phyloP scores from a whole-genome alignment of 2,797 vertebrate genomes.

The Takifugu ocellatus region DNA sequence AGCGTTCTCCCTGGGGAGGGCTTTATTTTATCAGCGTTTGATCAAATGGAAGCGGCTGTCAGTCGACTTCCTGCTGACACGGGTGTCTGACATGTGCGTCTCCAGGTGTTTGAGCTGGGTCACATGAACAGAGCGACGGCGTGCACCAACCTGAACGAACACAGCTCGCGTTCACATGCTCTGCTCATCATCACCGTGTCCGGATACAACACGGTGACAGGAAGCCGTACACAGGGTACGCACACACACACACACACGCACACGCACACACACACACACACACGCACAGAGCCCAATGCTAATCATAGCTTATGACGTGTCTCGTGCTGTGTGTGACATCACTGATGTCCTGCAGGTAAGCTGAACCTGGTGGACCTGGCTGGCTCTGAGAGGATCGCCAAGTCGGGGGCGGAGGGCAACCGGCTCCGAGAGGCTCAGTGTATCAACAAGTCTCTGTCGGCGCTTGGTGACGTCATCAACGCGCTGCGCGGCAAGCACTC shows the following conservation, averaged over 20 bases:
- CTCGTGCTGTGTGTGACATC: no score
- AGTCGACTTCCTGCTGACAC: no score
- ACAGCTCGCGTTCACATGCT: constrained; percentile 94
- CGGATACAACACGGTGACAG: constrained; percentile 84
- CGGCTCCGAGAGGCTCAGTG: constrained; percentile 91
- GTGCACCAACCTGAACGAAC: constrained; percentile 92
- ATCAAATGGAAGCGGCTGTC: no score
- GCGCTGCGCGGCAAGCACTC: constrained; percentile 87
- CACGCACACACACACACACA: neutral
- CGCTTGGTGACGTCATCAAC: constrained; percentile 90
- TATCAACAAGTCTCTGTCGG: constrained; percentile 95
- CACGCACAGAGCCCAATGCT: neutral
- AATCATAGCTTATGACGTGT: no score
- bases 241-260: constrained; percentile 36
- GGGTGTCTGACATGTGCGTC: neutral
- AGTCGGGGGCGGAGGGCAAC: constrained; percentile 89
- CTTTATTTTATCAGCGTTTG: no score
- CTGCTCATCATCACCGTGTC: constrained; percentile 87
- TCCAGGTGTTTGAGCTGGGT: constrained; percentile 88
- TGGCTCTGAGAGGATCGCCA: constrained; percentile 90
- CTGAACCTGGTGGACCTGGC: constrained; percentile 96
- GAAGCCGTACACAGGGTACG: constrained; percentile 84
- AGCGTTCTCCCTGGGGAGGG: no score
- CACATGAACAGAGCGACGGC: constrained; percentile 88
- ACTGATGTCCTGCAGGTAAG: constrained; percentile 75